Evolutionary conservation across 2,888 invertebrate species (phyloP), one percentile per base, ranked within the genome.

Genomic region (Sipha maydis): DNA sequence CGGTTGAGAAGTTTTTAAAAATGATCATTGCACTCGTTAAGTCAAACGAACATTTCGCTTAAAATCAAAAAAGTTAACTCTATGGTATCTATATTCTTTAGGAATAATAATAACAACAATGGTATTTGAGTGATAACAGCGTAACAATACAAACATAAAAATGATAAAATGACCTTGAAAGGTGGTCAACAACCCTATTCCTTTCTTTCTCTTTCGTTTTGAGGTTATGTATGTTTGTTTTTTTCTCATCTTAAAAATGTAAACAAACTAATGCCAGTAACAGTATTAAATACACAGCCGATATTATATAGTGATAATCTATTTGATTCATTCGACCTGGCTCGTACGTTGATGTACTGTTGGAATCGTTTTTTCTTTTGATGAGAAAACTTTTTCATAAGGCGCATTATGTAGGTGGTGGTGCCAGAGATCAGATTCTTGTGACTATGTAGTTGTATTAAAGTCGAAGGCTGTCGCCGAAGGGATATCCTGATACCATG

Each of bases 191-290:
- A 79, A 61, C 56, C 79, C 79, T 56, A 69, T 34, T 82, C 25
- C 69, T 69, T 80, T 28, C 67, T 67, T 38, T n/a, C n/a, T 21
- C 19, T 1, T 19, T 4, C 41, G 9, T 48, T 88, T 88, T 88
- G 54, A 82, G 82, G 82, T 75, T 88, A 82, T 73, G 67, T 76
- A 76, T 34, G 19, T 34, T 84, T 34, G 25, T 75, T 75, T 21
- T 38, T 75, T 38, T 75, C 38, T 9, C 71, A 71, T 71, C 71
- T 28, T 28, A 8, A 85, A 54, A 71, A 28, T 88, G 75, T 88
- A 88, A 82, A 82, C 88, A 88, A 88, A 82, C 88, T 41, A 73
- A 34, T 73, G 25, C 69, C n/a, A n/a, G n/a, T 34, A 31, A 34
- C 17, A 11, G 73, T 3, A 0, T 1, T 25, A 28, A 73, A 73